Conservation (phyloP, 2,888 invertebrate species). For the Asteroscopus sphinx region DNA sequence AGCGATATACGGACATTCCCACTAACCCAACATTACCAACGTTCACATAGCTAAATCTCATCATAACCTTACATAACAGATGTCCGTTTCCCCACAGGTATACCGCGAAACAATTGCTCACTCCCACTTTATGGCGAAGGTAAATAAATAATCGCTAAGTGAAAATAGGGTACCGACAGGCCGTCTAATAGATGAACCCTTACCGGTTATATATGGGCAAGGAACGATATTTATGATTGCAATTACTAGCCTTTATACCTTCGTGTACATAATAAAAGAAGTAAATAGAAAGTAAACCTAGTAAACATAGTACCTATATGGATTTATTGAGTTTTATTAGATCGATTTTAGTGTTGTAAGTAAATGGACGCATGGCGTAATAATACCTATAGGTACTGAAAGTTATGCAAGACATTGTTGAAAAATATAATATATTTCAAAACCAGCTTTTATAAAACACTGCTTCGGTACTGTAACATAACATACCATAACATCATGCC, state of each 20-base stretch:
- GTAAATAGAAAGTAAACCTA: conserved; percentile 48
- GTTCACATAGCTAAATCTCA: not conserved
- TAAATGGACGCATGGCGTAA: too few species aligned
- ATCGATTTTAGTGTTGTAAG: not conserved
- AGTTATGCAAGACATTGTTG: too few species aligned
- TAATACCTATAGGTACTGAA: too few species aligned
- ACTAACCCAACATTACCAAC: not conserved
- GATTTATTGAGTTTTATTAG: conserved; percentile 17
- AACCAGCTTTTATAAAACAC: too few species aligned
- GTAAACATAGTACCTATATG: conserved; percentile 12
- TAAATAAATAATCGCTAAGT: conserved; percentile 66
- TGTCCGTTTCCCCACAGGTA: conserved; percentile 50
- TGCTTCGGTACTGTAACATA: too few species aligned
- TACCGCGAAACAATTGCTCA: conserved; percentile 58
- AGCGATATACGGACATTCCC: too few species aligned
- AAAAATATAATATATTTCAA: too few species aligned
- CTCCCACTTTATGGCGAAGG: conserved; percentile 62
- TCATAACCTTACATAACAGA: conserved; percentile 33
- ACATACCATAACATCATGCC: too few species aligned
- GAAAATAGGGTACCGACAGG: conserved; percentile 76
- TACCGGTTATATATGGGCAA: conserved; percentile 76
- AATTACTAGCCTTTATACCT: conserved; percentile 74
- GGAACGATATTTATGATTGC: conserved; percentile 80
- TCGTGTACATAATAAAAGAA: conserved; percentile 47
- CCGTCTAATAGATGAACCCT: conserved; percentile 74